phyloP scores from a whole-genome alignment of 2,113 vertebrate genomes.

The Hippocampus abdominalis region DNA sequence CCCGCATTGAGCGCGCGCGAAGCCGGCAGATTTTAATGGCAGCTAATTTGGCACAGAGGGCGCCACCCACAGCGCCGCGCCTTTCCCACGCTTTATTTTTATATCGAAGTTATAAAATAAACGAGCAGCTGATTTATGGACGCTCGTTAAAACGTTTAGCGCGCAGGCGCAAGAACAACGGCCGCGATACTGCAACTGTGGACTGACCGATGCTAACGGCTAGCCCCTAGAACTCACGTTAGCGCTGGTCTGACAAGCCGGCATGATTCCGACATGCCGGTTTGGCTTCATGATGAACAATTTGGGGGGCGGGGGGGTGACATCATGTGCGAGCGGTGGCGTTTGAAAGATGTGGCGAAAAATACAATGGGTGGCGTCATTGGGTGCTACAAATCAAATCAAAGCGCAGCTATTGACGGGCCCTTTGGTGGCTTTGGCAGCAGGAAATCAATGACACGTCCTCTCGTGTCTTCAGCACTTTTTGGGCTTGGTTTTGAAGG shows the following conservation, averaged over 20 bases:
- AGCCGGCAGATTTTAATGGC: conserved; percentile 40
- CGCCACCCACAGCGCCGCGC: conserved; percentile 40
- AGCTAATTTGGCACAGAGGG: conserved; percentile 59
- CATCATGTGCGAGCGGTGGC: neutral
- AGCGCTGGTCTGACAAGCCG: neutral
- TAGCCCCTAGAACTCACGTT: neutral
- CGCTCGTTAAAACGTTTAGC: neutral
- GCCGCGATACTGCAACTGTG: neutral
- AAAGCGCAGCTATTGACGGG: neutral
- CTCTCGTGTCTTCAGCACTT: neutral
- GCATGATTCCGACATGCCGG: neutral
- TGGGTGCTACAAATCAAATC: neutral
- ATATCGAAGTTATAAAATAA: neutral
- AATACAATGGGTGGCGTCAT: neutral
- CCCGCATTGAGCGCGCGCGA: conserved; percentile 54
- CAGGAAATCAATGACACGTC: neutral
- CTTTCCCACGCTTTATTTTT: conserved; percentile 34
- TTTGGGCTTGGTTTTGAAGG: neutral
- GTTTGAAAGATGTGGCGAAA: neutral
- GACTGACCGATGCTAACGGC: neutral
- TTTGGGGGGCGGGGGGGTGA: neutral
- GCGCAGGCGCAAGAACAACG: neutral
- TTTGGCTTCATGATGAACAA: neutral
- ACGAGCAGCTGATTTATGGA: neutral
- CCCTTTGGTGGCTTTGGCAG: neutral